phyloP scores from a whole-genome alignment of 1,140 invertebrate species.

The Brachystomella parvula region DNA sequence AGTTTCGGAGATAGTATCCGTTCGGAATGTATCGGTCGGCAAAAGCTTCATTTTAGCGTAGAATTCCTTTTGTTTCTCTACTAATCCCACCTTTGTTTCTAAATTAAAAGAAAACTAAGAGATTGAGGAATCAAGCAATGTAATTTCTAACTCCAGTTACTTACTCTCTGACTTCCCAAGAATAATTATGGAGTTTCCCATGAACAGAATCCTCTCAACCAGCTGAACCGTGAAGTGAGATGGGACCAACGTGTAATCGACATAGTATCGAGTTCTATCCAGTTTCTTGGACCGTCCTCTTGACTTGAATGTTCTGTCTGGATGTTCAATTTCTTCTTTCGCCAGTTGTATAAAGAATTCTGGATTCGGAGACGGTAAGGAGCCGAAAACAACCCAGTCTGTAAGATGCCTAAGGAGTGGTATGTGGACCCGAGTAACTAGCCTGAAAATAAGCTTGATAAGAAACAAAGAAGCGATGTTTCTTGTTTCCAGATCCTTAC shows the following conservation, averaged over 20 bases:
- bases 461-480: not conserved
- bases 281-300: not conserved
- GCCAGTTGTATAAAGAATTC: constrained; percentile 34
- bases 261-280: constrained; percentile 13
- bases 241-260: constrained; percentile 29
- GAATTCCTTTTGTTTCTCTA: constrained; percentile 32
- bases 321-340: not conserved
- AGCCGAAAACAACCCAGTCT: constrained; percentile 36
- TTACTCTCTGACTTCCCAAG: constrained; percentile 34
- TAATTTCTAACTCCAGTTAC: not conserved
- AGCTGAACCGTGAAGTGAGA: constrained; percentile 24
- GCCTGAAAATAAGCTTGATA: constrained; percentile 5
- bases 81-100: constrained; percentile 16
- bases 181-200: constrained; percentile 29
- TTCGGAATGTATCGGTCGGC: constrained; percentile 27
- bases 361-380: constrained; percentile 23
- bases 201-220: constrained; percentile 30
- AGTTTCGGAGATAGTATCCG: constrained; percentile 20
- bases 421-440: constrained; percentile 25
- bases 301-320: not conserved
- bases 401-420: constrained; percentile 34
- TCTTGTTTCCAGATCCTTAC: constrained; percentile 11
- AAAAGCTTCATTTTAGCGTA: constrained; percentile 24
- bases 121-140: not conserved
- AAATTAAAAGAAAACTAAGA: not conserved